phyloP scores from a whole-genome alignment of 2,113 vertebrate genomes.

The Aleadryas rufinucha region DNA sequence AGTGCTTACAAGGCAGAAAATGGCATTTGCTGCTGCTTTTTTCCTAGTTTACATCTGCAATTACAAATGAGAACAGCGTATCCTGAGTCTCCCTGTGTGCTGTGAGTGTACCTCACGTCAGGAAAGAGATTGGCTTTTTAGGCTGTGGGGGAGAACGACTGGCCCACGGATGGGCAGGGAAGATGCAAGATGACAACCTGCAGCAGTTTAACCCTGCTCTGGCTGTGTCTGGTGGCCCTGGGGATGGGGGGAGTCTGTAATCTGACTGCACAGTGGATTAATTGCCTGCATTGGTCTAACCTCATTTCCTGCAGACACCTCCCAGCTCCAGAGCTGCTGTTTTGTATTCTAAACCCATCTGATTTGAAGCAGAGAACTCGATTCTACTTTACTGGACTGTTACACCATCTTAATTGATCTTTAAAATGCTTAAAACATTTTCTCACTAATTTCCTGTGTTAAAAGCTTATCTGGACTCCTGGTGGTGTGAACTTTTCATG shows the following conservation, averaged over 20 bases:
- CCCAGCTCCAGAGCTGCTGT: not conserved
- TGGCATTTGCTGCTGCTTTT: not conserved
- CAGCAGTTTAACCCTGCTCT: not conserved
- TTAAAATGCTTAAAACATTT: slow-evolving; percentile 38
- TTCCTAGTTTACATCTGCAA: not conserved
- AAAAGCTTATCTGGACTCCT: slow-evolving; percentile 56
- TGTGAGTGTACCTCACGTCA: not conserved
- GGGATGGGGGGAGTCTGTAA: not conserved
- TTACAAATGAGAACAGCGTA: fast-evolving
- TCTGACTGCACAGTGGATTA: slow-evolving; percentile 4
- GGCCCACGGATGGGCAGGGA: not conserved
- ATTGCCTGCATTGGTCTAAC: slow-evolving; percentile 27
- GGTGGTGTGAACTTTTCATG: slow-evolving; percentile 48
- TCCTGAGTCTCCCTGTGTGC: fast-evolving
- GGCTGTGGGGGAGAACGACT: not conserved
- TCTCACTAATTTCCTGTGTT: slow-evolving; percentile 58
- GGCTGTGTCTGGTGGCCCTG: not conserved
- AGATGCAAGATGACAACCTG: not conserved
- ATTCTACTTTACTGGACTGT: not conserved
- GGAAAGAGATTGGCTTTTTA: not conserved
- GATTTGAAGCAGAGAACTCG: not conserved
- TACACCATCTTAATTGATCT: slow-evolving; percentile 35
- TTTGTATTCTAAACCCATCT: slow-evolving; percentile 12
- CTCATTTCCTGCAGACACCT: slow-evolving; percentile 8
- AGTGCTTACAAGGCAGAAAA: not conserved